Conservation (phyloP, 2,888 invertebrate genomes). For the Gonocerus acuteangulatus region DNA sequence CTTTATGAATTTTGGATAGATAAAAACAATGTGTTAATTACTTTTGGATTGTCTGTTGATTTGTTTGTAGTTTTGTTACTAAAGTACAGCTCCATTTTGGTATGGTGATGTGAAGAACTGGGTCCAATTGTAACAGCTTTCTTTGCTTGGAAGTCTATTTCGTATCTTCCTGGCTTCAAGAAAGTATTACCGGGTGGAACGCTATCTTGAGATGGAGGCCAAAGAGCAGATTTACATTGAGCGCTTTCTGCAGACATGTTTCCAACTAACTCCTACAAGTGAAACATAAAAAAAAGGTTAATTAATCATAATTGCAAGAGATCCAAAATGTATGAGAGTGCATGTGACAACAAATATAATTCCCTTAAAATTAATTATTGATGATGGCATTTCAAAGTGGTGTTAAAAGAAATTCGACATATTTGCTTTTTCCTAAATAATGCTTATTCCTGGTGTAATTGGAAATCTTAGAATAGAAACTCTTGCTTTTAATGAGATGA, state of each 20-base stretch:
- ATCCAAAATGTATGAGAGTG: too few relatives aligned
- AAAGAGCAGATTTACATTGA: slow-evolving; percentile 59
- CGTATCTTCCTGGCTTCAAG: slow-evolving; percentile 55
- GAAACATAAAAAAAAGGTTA: background rate
- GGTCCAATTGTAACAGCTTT: slow-evolving; percentile 44
- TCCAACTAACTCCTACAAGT: slow-evolving; percentile 48
- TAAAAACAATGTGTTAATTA: slow-evolving; percentile 27
- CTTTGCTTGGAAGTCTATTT: slow-evolving; percentile 49
- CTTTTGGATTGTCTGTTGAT: slow-evolving; percentile 66
- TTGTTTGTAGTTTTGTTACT: slow-evolving; percentile 45
- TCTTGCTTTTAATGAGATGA: too few relatives aligned
- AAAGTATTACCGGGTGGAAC: slow-evolving; percentile 41
- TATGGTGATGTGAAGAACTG: slow-evolving; percentile 42
- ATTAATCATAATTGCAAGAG: background rate
- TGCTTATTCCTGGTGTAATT: too few relatives aligned
- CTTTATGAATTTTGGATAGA: slow-evolving; percentile 14
- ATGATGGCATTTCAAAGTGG: too few relatives aligned
- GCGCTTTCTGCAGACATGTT: slow-evolving; percentile 62
- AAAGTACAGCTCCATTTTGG: slow-evolving; percentile 76
- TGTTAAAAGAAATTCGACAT: too few relatives aligned
- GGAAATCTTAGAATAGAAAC: too few relatives aligned
- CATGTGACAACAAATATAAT: too few relatives aligned
- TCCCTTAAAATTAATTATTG: too few relatives aligned
- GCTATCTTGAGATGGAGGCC: slow-evolving; percentile 49
- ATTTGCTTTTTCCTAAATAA: too few relatives aligned